Evolutionary conservation across 2,113 vertebrate species (phyloP).

Genomic region (Micromys minutus): DNA sequence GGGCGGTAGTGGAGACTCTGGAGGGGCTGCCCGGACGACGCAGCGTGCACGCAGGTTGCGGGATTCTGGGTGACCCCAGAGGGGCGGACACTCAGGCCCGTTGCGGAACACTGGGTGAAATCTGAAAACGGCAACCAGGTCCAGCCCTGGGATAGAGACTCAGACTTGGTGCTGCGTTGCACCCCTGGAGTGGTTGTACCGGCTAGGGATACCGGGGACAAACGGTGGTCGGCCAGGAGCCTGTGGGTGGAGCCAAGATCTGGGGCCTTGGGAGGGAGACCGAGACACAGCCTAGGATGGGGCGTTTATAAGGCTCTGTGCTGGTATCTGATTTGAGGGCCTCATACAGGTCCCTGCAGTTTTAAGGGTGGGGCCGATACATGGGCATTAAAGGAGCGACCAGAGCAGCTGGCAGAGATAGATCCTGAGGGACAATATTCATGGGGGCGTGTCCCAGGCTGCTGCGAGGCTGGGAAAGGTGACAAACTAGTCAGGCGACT

Average conservation of each 20-base stretch:
- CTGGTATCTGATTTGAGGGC: neutral
- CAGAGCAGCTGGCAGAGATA: neutral
- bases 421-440: neutral
- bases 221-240: neutral
- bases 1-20: conserved; percentile 40
- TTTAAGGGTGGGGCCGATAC: neutral
- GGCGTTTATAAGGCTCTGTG: neutral
- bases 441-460: neutral
- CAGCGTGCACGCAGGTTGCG: conserved; percentile 27
- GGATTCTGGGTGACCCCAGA: conserved; percentile 16
- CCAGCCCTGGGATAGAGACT: conserved; percentile 20
- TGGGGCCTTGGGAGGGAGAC: neutral
- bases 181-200: neutral
- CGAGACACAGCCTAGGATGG: neutral
- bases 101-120: conserved; percentile 22
- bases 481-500: neutral
- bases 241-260: neutral
- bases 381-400: neutral
- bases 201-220: neutral
- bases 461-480: neutral
- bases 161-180: neutral
- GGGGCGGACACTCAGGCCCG: neutral
- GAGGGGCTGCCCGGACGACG: conserved; percentile 47
- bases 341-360: neutral
- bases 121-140: conserved; percentile 43